Evolutionary conservation across 2,888 invertebrate species (phyloP).

Genomic region (Nomada ruficornis): DNA sequence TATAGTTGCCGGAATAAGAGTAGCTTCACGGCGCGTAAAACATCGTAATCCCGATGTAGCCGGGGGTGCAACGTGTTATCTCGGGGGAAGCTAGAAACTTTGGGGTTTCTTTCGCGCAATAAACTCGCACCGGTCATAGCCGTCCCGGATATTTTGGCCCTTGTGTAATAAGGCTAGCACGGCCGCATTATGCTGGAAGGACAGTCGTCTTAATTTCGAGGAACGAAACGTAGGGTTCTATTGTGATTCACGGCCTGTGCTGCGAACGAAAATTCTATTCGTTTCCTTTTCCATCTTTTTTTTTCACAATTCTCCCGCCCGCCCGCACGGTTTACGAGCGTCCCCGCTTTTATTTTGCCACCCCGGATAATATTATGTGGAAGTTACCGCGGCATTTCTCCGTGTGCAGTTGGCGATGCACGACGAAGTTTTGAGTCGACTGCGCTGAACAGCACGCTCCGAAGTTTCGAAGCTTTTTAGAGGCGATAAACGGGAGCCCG

Average conservation of each 20-base stretch:
- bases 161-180: slow-evolving; percentile 49
- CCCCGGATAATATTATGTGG: slow-evolving; percentile 20
- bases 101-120: slow-evolving; percentile 43
- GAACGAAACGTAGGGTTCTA: neutral
- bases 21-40: slow-evolving; percentile 48
- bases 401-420: neutral
- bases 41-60: slow-evolving; percentile 60
- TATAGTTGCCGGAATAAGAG: slow-evolving; percentile 12
- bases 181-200: slow-evolving; percentile 21
- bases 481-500: slow-evolving; percentile 23
- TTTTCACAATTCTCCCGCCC: neutral
- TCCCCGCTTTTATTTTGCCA: neutral
- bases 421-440: slow-evolving; percentile 6
- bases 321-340: neutral
- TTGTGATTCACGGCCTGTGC: neutral
- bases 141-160: slow-evolving; percentile 1
- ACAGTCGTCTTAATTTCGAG: slow-evolving; percentile 27
- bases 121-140: slow-evolving; percentile 34
- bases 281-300: too few relatives aligned
- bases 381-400: slow-evolving; percentile 11
- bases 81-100: slow-evolving; percentile 24
- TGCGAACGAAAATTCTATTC: neutral
- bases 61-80: slow-evolving; percentile 1
- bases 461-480: slow-evolving; percentile 9
- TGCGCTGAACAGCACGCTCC: neutral